Conservation (phyloP, 2,797 vertebrate species). For the Mus caroli region DNA sequence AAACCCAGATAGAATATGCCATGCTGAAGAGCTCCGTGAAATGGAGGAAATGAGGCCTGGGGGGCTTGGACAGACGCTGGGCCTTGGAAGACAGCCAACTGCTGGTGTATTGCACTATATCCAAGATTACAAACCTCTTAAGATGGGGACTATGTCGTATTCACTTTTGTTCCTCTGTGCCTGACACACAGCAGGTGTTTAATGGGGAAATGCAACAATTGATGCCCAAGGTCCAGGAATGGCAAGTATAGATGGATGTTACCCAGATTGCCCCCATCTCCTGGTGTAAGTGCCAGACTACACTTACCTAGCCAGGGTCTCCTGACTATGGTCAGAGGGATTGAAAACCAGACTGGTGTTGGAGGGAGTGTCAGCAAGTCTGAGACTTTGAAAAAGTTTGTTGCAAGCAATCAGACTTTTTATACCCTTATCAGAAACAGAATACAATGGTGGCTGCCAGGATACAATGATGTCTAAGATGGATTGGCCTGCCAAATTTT, state of each 20-base stretch:
- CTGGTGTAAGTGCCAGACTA: not conserved
- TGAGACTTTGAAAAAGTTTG: not conserved
- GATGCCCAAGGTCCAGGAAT: not conserved
- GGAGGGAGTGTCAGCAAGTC: not conserved
- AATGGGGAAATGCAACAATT: not conserved
- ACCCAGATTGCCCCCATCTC: too few relatives aligned
- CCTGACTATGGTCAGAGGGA: not conserved
- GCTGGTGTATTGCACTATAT: too few relatives aligned
- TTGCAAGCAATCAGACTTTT: not conserved
- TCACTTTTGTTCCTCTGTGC: constrained; percentile 4
- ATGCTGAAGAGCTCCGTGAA: not conserved
- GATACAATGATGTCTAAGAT: not conserved
- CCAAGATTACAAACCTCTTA: not conserved
- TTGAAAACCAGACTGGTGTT: not conserved
- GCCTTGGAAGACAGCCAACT: accelerated
- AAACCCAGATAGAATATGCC: not conserved
- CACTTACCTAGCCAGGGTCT: not conserved
- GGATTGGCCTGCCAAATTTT: not conserved
- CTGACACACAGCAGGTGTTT: not conserved
- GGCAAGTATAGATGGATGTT: not conserved
- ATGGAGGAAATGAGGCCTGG: not conserved
- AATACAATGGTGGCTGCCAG: not conserved
- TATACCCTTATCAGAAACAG: not conserved
- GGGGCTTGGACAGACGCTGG: accelerated
- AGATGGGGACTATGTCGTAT: not conserved